Base-by-base conservation (phyloP, 2,113 vertebrate genomes). In the Neogale vison region DNA sequence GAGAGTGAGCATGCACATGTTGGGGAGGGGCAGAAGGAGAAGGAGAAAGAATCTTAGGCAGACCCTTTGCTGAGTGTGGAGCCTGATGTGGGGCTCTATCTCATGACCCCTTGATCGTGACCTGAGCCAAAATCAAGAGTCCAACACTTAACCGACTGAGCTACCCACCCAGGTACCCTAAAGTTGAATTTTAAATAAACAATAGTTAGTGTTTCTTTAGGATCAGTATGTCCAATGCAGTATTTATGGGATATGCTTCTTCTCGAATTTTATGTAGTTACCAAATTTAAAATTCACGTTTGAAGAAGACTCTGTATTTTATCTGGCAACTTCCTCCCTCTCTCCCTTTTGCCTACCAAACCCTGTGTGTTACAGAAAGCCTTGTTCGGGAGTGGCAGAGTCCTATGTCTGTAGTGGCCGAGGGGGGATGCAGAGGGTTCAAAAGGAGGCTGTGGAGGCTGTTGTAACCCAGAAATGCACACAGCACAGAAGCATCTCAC, bases 151-250 rank as follows among this genome's bases (percentile, higher is more conserved):
- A 69, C 4, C 0, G 0, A 69, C 34, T 69, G 34, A 69, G 34
- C 34, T 59, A 24, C 57, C 57, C 8, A n/a, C 34, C 65, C 34
- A 69, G 34, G 67, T 4, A 9, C 17, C 67, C 34, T 17, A 63
- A 81, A 90, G 47, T 26, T 90, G 50, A 91, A 85, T 95, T 91
- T 95, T 15, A 95, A n/a, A 45, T 63, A 50, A 96, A 74, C 4
- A 71, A 12, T 31, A 63, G 3, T 57, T 72, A 81, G 18, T 57
- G 11, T 79, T 91, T 71, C 52, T 83, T 12, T 15, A 74, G 36
- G 24, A 26, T n/a, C 91, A 36, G 10, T 76, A 23, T 90, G 52
- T 29, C 31, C 6, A 26, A 55, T 80, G 63, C 20, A 76, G 20
- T 82, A 72, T 74, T 36, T 95, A 83, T 87, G 47, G n/a, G 29